Percentiles rank a stretch among this genome's conserved stretches.
Evolutionary conservation across 2,113 vertebrate genomes (phyloP).

Genomic region (Protobothrops flavoviridis): DNA sequence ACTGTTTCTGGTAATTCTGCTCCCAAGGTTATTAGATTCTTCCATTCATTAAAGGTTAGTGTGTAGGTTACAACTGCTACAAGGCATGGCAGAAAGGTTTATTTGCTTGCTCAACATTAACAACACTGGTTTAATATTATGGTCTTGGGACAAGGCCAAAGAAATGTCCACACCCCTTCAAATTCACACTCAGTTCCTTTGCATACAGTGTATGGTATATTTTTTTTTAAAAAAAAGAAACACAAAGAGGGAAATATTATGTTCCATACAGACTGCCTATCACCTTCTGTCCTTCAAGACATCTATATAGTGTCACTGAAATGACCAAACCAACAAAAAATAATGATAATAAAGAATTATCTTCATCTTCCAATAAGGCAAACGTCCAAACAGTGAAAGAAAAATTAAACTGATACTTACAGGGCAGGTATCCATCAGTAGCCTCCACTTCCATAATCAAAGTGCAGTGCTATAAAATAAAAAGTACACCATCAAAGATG

Average conservation of each 20-base stretch:
- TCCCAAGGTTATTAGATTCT: fast-evolving
- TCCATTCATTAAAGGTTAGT: not conserved
- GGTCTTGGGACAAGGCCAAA: not conserved
- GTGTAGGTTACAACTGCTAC: not conserved
- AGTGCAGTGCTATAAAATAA: conserved; percentile 84
- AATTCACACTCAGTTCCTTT: not conserved
- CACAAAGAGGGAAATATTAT: not conserved
- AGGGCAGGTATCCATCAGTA: conserved; percentile 86
- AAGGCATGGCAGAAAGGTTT: not conserved
- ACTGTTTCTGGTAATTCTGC: fast-evolving
- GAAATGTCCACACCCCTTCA: not conserved
- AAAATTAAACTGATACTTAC: conserved; percentile 82
- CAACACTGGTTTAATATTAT: conserved; percentile 19
- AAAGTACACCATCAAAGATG: conserved; percentile 70
- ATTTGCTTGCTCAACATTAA: not conserved
- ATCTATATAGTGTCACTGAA: not conserved
- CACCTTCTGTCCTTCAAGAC: conserved; percentile 27
- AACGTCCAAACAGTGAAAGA: conserved; percentile 40
- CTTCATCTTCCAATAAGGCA: not conserved
- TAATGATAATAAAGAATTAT: not conserved
- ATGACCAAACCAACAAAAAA: not conserved
- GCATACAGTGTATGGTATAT: conserved; percentile 13
- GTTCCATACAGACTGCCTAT: not conserved
- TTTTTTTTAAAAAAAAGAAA: conserved; percentile 15
- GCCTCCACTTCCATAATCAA: conserved; percentile 90